phyloP scores from a whole-genome alignment of 2,888 invertebrate species.

The Dicroscelio sp. region DNA sequence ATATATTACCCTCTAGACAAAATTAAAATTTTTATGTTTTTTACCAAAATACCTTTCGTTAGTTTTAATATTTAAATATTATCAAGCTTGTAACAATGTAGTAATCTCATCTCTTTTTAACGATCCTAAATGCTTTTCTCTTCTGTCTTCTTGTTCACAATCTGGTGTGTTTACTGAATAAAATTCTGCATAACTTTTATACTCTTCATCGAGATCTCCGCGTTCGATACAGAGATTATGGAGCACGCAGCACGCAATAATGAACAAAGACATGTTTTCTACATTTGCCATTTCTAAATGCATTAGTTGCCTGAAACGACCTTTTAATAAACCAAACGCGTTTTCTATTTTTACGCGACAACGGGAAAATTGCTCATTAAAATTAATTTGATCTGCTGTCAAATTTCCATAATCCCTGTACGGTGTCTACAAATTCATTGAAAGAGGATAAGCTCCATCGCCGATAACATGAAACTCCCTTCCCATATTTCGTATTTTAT shows the following conservation, averaged over 20 bases:
- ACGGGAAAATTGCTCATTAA: background rate
- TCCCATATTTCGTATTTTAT: conserved; percentile 1
- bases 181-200: background rate
- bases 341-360: too few relatives aligned
- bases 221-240: conserved; percentile 11
- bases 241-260: conserved; percentile 3
- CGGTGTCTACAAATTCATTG: background rate
- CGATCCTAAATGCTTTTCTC: conserved; percentile 9
- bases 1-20: too few relatives aligned
- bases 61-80: background rate
- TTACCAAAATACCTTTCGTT: background rate
- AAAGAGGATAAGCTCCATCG: background rate
- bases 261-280: conserved; percentile 6
- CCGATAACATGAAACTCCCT: background rate
- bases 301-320: background rate
- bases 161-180: background rate
- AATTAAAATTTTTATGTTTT: too few relatives aligned
- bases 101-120: conserved; percentile 24
- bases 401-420: conserved; percentile 9
- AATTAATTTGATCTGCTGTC: background rate
- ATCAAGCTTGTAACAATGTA: background rate
- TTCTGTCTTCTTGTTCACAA: conserved; percentile 9
- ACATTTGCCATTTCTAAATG: background rate
- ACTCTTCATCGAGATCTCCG: background rate
- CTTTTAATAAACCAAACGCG: conserved; percentile 8